These are phyloP conservation scores for Folsomia candida DNA, from an alignment of 2,888 invertebrate genomes.

Conservation along the genomic window DNA sequence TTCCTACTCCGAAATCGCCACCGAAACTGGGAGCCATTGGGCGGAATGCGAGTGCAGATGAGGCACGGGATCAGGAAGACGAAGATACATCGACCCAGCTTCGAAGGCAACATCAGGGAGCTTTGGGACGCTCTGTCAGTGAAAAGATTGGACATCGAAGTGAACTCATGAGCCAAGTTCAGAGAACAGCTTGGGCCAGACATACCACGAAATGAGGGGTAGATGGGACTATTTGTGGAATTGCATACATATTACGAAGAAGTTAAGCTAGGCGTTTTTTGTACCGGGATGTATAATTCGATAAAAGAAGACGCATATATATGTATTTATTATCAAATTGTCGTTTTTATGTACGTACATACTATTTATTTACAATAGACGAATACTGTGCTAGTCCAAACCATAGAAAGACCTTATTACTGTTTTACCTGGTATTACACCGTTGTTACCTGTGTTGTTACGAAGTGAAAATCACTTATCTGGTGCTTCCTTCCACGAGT, in stretches of 20 bases:
- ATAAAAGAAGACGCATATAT: no score
- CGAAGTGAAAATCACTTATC: not conserved
- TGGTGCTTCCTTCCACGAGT: not conserved
- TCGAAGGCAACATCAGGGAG: constrained; percentile 26
- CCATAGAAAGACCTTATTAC: no score
- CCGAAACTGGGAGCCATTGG: constrained; percentile 37
- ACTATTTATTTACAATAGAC: no score
- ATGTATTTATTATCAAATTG: no score
- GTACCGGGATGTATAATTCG: constrained; percentile 8
- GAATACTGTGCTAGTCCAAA: no score
- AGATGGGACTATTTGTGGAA: constrained; percentile 8
- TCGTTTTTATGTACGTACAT: no score
- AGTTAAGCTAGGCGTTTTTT: no score
- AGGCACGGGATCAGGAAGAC: constrained; percentile 29
- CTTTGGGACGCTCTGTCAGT: constrained; percentile 67
- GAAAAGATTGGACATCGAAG: constrained; percentile 82
- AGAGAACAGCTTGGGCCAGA: constrained; percentile 77
- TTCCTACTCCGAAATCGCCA: constrained; percentile 30
- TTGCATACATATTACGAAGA: not conserved
- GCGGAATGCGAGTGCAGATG: constrained; percentile 36
- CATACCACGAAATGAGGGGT: constrained; percentile 74
- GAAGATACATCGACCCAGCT: constrained; percentile 30
- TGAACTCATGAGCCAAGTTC: constrained; percentile 79
- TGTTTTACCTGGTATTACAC: no score
- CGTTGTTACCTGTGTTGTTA: not conserved